Evolutionary conservation across 1,140 invertebrate species (phyloP).

Genomic region (Papilio aristodemus): DNA sequence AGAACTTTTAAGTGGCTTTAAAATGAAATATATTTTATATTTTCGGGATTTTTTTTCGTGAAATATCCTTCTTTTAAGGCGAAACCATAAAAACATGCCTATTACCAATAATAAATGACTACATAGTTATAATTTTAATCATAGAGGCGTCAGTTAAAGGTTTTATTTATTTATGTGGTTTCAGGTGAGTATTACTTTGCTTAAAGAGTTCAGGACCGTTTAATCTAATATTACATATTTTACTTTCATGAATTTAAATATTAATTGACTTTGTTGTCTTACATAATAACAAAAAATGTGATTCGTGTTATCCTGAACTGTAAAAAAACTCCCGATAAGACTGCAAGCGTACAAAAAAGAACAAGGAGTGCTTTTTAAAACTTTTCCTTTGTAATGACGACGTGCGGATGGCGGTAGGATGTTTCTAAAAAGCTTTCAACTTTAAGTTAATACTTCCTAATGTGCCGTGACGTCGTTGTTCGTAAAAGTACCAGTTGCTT

Average conservation of each 20-base stretch:
- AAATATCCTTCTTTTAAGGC: no score
- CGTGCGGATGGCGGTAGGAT: conserved; percentile 17
- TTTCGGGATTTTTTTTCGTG: neutral
- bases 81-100: no score
- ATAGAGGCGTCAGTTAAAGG: no score
- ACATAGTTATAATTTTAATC: no score
- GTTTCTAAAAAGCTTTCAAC: conserved; percentile 19
- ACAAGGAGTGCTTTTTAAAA: conserved; percentile 18
- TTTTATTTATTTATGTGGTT: no score
- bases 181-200: no score
- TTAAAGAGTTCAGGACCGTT: no score
- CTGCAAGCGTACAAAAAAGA: conserved; percentile 9
- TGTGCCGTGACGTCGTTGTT: conserved; percentile 13
- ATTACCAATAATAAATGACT: no score
- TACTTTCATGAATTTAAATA: neutral
- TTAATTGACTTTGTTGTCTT: neutral
- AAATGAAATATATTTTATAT: neutral
- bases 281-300: neutral
- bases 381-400: conserved; percentile 7
- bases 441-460: conserved; percentile 21
- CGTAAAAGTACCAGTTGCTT: conserved; percentile 5
- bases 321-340: neutral
- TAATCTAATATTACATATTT: neutral
- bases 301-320: neutral
- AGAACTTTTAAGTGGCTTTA: neutral